Evolutionary conservation across 1,140 invertebrate species (phyloP).

Genomic region (Diorhabda elongata): DNA sequence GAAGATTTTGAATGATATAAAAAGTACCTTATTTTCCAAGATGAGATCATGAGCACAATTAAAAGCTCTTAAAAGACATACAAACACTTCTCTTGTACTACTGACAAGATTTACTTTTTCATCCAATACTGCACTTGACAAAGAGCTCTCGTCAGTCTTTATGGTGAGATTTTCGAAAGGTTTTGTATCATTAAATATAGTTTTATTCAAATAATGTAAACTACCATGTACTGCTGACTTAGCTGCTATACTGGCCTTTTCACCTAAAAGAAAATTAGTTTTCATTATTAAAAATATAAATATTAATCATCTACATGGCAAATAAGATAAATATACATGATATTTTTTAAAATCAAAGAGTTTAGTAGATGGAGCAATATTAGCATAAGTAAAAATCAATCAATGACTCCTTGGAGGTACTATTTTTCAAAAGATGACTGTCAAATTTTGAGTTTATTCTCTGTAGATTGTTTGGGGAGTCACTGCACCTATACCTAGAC

Average conservation of each 20-base stretch:
- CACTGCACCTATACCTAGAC: too few relatives aligned
- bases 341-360: too few relatives aligned
- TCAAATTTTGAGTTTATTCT: too few relatives aligned
- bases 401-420: too few relatives aligned
- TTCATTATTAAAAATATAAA: neutral
- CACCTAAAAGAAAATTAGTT: slow-evolving; percentile 49
- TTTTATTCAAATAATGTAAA: slow-evolving; percentile 79
- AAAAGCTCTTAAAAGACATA: slow-evolving; percentile 75
- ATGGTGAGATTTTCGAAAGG: slow-evolving; percentile 41
- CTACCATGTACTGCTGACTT: slow-evolving; percentile 83
- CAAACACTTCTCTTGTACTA: slow-evolving; percentile 58
- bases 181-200: slow-evolving; percentile 57
- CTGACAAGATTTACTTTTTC: slow-evolving; percentile 31
- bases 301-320: neutral
- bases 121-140: slow-evolving; percentile 15
- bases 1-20: too few relatives aligned
- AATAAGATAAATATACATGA: too few relatives aligned
- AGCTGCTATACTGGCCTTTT: slow-evolving; percentile 83
- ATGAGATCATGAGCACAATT: slow-evolving; percentile 86
- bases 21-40: slow-evolving; percentile 63
- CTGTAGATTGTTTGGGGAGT: too few relatives aligned
- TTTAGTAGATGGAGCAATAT: too few relatives aligned
- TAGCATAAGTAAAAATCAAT: too few relatives aligned
- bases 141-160: slow-evolving; percentile 31
- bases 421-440: too few relatives aligned